Percentiles rank a stretch among this genome's conserved stretches.
Conservation (phyloP, 92 coral and sea anemone species). For the Zoanthus sansibaricus region DNA sequence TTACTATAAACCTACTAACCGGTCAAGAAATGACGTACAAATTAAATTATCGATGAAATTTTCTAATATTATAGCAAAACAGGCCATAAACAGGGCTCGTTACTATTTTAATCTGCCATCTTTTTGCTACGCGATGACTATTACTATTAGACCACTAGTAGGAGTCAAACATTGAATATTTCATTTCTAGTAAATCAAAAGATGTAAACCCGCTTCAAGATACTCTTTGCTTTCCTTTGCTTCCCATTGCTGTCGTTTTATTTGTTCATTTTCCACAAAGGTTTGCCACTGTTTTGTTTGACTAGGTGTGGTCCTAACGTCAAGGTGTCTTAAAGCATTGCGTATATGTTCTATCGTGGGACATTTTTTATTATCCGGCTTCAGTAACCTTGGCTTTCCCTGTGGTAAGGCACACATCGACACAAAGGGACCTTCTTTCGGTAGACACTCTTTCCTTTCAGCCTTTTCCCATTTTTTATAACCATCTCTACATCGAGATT, state of each 20-base stretch:
- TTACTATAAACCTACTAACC: no score
- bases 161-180: neutral
- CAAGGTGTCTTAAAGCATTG: conserved; percentile 6
- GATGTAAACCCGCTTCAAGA: conserved; percentile 18
- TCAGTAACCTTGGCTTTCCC: conserved; percentile 40
- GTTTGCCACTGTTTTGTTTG: conserved; percentile 31
- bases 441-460: conserved; percentile 61
- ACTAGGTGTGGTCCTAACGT: conserved; percentile 14
- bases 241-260: neutral
- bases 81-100: no score
- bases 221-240: conserved; percentile 31
- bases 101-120: no score
- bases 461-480: conserved; percentile 60
- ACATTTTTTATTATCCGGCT: conserved; percentile 55
- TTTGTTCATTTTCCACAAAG: conserved; percentile 1
- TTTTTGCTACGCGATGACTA: no score
- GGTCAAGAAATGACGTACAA: no score
- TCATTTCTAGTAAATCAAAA: conserved; percentile 26
- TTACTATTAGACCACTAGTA: no score
- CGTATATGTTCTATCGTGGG: conserved; percentile 8
- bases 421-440: conserved; percentile 42
- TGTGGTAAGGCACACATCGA: neutral
- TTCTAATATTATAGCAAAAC: no score
- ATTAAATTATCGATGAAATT: no score
- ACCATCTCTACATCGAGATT: conserved; percentile 41